phyloP scores from a whole-genome alignment of 2,113 vertebrate species.

The Solea senegalensis region DNA sequence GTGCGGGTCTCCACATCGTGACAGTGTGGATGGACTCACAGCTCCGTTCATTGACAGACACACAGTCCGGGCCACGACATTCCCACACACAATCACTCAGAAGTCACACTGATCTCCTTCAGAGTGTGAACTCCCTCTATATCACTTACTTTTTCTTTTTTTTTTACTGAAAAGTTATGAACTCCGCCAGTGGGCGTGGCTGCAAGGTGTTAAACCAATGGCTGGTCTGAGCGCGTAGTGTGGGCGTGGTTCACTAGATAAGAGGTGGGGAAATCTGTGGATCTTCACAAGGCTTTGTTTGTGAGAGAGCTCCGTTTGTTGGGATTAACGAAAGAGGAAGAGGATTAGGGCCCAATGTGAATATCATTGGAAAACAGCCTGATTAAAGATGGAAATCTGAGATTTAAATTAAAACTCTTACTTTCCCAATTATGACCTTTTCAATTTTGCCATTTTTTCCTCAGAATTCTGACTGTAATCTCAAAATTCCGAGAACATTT shows the following conservation, averaged over 20 bases:
- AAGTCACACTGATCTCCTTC: background rate
- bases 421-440: too few species aligned
- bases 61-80: background rate
- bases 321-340: too few species aligned
- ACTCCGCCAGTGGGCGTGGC: conserved; percentile 40
- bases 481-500: too few species aligned
- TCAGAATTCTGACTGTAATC: too few species aligned
- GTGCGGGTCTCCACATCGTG: conserved; percentile 83
- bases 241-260: conserved; percentile 33
- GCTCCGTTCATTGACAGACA: background rate
- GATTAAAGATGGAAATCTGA: too few species aligned
- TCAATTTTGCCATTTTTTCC: too few species aligned
- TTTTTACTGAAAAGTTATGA: background rate
- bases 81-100: background rate
- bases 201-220: conserved; percentile 10
- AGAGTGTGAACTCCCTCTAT: background rate
- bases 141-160: background rate
- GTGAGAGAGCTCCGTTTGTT: too few species aligned
- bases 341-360: too few species aligned
- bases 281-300: conserved; percentile 7
- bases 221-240: conserved; percentile 24
- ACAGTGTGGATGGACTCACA: background rate
- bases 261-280: background rate
- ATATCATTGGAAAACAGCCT: too few species aligned
- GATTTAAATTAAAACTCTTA: too few species aligned